These are phyloP conservation scores for Lytechinus variegatus DNA, from an alignment of 35 echinoderm and acorn worm genomes.

Conservation along the genomic window DNA sequence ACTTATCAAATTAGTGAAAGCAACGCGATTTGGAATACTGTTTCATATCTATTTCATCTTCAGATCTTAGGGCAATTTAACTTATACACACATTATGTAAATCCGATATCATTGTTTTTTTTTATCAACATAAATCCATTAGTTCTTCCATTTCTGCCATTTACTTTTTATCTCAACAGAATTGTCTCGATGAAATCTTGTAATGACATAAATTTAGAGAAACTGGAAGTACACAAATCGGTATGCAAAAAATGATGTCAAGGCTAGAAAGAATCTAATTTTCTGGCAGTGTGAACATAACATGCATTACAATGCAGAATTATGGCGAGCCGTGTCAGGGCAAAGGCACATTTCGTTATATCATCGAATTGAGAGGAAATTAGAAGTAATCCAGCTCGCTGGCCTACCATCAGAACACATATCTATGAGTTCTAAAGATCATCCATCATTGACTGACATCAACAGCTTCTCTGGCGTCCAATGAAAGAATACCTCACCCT, in stretches of 20 bases:
- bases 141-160: not conserved
- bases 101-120: too few species aligned
- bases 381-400: not conserved
- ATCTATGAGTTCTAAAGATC: not conserved
- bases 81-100: too few species aligned
- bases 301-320: conserved; percentile 11
- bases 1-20: not conserved
- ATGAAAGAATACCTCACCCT: not conserved
- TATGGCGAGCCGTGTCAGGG: not conserved
- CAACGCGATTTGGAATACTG: not conserved
- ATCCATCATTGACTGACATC: not conserved
- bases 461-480: not conserved
- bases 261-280: not conserved
- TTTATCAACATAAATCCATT: not conserved
- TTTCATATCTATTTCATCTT: too few species aligned
- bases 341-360: conserved; percentile 11
- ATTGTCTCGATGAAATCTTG: not conserved
- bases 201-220: not conserved
- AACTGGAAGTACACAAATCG: not conserved
- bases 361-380: conserved; percentile 11
- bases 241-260: not conserved
- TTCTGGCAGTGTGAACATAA: not conserved
- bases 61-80: too few species aligned
- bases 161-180: not conserved
- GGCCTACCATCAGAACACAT: not conserved